Base-by-base conservation (phyloP, 2,113 vertebrate species). In the Ivindomyrus marchei region DNA sequence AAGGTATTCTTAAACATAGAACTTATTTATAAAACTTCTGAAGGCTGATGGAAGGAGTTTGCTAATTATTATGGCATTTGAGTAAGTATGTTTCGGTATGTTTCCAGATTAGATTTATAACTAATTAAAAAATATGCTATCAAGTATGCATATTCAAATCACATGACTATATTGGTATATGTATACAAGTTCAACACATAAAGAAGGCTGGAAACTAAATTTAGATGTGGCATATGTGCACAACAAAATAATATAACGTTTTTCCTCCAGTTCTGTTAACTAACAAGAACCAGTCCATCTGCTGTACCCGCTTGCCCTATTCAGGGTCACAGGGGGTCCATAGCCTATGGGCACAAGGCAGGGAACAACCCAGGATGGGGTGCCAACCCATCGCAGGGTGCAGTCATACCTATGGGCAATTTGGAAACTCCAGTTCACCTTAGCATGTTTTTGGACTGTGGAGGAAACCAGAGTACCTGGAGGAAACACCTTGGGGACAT, bases 1-100 rank as follows among this genome's bases (percentile, higher is more conserved):
- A 77, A 96, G 96, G 95, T 91, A 92, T 86, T 90, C 92, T 89
- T 85, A 21, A 62, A 92, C 90, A 88, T 89, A 70, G 50, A 39
- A 39, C 85, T 46, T 85, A 87, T 77, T 24, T 90, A 87, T 92
- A 91, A 91, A 58, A 88, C 93, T 91, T 92, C 90, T 86, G 21
- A 31, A 88, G 84, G 39, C 77, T 52, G 13, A 15, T 31, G 27
- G 85, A 52, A 31, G 47, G 85, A 45, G 10, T 36, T 87, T 15
- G 49, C 27, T 31, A 53, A 52, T 50, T 50, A 31, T 53, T 52
- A 10, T 31, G 21, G 56, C 56, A 58, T 58, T 24, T 62, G 58
- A 62, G 58, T n/a, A 21, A 24, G 56, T 24, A 58, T 58, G 21
- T 66, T 66, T 66, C 3, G 9, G 24, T 77, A 39, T 77, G 7